Evolutionary conservation across 92 coral and sea anemone species (phyloP).

Genomic region (Virgularia gustaviana): DNA sequence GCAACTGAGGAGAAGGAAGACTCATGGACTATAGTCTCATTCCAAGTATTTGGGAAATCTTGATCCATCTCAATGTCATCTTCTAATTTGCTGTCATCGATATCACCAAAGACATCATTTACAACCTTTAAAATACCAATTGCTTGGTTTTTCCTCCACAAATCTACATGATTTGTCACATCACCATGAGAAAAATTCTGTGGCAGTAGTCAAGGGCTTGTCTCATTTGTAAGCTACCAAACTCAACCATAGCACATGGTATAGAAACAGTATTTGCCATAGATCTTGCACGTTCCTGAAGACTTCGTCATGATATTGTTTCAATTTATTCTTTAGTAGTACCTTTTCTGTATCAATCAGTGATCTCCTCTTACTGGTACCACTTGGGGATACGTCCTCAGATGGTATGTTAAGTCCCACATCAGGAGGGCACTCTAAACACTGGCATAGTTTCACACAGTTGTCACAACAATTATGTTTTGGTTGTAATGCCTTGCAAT

Average conservation of each 20-base stretch:
- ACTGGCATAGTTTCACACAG: conserved; percentile 1
- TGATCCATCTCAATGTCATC: conserved; percentile 6
- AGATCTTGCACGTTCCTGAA: conserved; percentile 10
- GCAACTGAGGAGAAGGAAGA: conserved; percentile 2
- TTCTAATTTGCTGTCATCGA: conserved; percentile 11
- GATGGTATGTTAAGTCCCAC: background rate
- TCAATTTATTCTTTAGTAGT: background rate
- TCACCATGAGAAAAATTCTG: background rate
- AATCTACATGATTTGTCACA: conserved; percentile 11
- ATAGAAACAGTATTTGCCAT: conserved; percentile 16
- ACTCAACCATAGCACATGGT: conserved; percentile 9
- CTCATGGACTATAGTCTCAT: background rate
- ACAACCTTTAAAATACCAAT: background rate
- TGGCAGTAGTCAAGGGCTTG: conserved; percentile 10
- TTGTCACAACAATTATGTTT: conserved; percentile 12
- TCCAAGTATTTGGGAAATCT: background rate
- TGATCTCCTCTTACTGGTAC: background rate
- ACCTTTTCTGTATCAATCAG: background rate
- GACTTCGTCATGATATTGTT: background rate
- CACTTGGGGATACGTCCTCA: background rate
- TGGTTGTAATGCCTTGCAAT: background rate
- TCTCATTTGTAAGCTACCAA: conserved; percentile 17
- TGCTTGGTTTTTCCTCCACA: conserved; percentile 4
- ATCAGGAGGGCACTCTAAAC: background rate
- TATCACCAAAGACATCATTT: conserved; percentile 22